These are phyloP conservation scores for Adelosebastes latens DNA, from an alignment of 2,797 vertebrate genomes.

Conservation along the genomic window DNA sequence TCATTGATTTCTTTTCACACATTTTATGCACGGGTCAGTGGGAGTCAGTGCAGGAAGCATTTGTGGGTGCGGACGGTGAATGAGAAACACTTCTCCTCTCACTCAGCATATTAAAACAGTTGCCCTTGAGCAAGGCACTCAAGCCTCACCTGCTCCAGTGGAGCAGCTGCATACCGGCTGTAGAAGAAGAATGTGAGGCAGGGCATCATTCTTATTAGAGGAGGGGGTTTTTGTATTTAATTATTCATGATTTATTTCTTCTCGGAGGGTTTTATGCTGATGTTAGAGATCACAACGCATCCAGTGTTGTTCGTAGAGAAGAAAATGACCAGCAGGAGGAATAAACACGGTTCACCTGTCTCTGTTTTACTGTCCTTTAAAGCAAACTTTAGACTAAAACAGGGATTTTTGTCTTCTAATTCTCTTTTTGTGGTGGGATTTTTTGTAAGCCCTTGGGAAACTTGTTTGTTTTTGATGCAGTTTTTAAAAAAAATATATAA, in stretches of 20 bases:
- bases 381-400: background rate
- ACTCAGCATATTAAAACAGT: background rate
- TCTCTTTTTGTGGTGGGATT: background rate
- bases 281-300: background rate
- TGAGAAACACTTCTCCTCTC: constrained; percentile 12
- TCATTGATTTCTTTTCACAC: background rate
- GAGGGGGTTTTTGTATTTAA: background rate
- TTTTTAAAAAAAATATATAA: background rate
- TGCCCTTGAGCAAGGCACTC: constrained; percentile 17
- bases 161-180: background rate
- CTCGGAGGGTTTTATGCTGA: background rate
- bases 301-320: background rate
- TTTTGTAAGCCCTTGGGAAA: background rate
- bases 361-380: background rate
- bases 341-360: background rate
- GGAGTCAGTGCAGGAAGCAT: background rate
- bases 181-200: background rate
- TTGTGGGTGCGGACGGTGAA: background rate
- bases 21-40: background rate
- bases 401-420: too few species aligned
- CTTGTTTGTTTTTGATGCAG: background rate
- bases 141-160: background rate
- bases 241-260: background rate
- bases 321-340: background rate
- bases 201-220: background rate